A percentile compares a stretch with the other conserved stretches of the same genome.
These are phyloP conservation scores for Anguilla megastoma DNA, from an alignment of 2,797 vertebrate species.

Conservation along the genomic window DNA sequence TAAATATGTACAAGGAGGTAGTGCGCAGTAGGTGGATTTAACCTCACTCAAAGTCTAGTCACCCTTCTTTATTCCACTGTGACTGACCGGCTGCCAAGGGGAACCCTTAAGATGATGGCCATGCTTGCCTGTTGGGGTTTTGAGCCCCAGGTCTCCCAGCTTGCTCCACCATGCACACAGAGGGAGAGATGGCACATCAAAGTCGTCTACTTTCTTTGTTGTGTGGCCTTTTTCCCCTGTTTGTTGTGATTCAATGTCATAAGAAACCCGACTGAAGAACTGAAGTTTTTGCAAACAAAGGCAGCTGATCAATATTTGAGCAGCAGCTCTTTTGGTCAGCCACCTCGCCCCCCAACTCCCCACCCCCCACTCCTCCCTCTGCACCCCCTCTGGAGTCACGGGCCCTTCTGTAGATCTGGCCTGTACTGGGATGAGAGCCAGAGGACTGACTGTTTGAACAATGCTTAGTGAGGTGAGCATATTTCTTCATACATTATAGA, in stretches of 20 bases:
- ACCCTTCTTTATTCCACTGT: background rate
- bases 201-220: slow-evolving; percentile 46
- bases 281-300: slow-evolving; percentile 31
- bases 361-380: background rate
- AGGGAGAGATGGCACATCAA: background rate
- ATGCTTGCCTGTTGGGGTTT: background rate
- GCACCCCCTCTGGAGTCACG: background rate
- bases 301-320: slow-evolving; percentile 47
- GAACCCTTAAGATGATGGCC: background rate
- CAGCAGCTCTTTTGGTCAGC: slow-evolving; percentile 27
- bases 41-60: background rate
- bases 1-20: background rate
- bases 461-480: slow-evolving; percentile 2
- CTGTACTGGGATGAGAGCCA: background rate
- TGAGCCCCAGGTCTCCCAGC: background rate
- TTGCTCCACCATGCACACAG: background rate
- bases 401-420: background rate
- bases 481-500: slow-evolving; percentile 49
- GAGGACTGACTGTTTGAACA: slow-evolving; percentile 29
- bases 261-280: slow-evolving; percentile 43
- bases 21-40: background rate
- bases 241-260: slow-evolving; percentile 41
- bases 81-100: background rate
- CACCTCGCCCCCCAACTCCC: background rate
- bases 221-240: slow-evolving; percentile 50